Evolutionary conservation across 2,888 invertebrate species (phyloP), one percentile per base, ranked within the genome.

Genomic region (Cerceris rybyensis): DNA sequence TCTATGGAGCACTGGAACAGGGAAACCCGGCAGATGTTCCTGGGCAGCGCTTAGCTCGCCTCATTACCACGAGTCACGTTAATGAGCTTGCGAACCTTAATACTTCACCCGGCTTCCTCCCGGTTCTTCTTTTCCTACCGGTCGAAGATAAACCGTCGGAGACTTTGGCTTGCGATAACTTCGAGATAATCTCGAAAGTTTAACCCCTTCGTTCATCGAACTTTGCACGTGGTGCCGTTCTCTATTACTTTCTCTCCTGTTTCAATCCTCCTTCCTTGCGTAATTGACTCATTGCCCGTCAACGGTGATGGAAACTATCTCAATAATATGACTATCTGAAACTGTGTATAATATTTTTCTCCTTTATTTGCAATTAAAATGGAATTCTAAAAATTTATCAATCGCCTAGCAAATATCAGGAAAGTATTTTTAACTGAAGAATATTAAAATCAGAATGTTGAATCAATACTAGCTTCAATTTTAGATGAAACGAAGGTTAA

Each of bases 61-160:
- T 88, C 88, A 88, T 88, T 88, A 88, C 83, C 86, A 83, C 81
- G 78, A 82, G 85, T 84, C 86, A 81, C 82, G 87, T 87, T 86
- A 88, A 88, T 88, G 83, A 85, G 88, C 88, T 85, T 88, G 86
- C 86, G 79, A 84, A 81, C 75, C 81, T 79, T 80, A 75, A 78
- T 82, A 70, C 73, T 75, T 77, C 70, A 63, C 75, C 58, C 76
- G 75, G 73, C 72, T 79, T 77, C 77, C 63, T 43, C 61, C 52
- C 46, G 57, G 55, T 58, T 49, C 65, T 52, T 60, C 75, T 63
- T 70, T 64, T 78, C 66, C 78, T 69, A 39, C 65, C 39, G 65
- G 39, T 70, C 64, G 68, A 57, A 58, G 70, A 66, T 76, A 77
- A 82, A 73, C 67, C 76, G 61, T 64, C 75, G 58, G 66, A 78